Percentiles rank a stretch among this genome's conserved stretches.
Evolutionary conservation across 1,140 invertebrate genomes (phyloP).

Genomic region (Colletes latitarsis): DNA sequence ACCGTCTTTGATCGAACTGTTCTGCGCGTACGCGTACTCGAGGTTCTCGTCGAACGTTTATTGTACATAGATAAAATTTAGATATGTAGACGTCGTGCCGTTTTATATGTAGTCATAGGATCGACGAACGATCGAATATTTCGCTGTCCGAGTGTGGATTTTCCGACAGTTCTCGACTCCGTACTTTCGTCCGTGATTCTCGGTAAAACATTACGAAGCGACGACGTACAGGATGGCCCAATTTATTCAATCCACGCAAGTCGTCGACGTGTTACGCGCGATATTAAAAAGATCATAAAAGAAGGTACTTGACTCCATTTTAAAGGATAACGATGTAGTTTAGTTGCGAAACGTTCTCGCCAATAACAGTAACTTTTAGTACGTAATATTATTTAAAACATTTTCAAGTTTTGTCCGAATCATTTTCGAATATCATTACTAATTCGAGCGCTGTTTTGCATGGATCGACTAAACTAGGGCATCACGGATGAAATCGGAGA

Average conservation of each 20-base stretch:
- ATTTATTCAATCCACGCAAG: not conserved
- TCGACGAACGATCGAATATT: slow-evolving; percentile 25
- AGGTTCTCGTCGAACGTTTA: slow-evolving; percentile 34
- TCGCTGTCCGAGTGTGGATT: slow-evolving; percentile 15
- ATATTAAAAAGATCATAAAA: too few species aligned
- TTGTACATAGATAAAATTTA: slow-evolving; percentile 60
- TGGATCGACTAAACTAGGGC: not conserved
- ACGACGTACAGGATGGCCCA: not conserved
- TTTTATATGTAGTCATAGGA: slow-evolving; percentile 57
- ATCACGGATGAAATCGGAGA: not conserved
- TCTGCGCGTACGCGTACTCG: not conserved
- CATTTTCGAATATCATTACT: too few species aligned
- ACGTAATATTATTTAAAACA: too few species aligned
- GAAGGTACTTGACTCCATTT: too few species aligned
- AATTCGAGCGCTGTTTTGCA: not conserved
- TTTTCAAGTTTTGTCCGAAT: too few species aligned
- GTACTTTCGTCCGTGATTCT: slow-evolving; percentile 19
- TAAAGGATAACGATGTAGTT: too few species aligned
- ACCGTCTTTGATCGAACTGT: slow-evolving; percentile 2
- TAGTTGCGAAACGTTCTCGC: too few species aligned
- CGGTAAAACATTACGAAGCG: not conserved
- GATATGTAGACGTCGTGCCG: slow-evolving; percentile 42
- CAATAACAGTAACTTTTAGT: too few species aligned
- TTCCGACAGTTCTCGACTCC: slow-evolving; percentile 7
- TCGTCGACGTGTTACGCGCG: too few species aligned